Evolutionary conservation across 2,888 invertebrate species (phyloP).

Genomic region (Pasiphila rectangulata): DNA sequence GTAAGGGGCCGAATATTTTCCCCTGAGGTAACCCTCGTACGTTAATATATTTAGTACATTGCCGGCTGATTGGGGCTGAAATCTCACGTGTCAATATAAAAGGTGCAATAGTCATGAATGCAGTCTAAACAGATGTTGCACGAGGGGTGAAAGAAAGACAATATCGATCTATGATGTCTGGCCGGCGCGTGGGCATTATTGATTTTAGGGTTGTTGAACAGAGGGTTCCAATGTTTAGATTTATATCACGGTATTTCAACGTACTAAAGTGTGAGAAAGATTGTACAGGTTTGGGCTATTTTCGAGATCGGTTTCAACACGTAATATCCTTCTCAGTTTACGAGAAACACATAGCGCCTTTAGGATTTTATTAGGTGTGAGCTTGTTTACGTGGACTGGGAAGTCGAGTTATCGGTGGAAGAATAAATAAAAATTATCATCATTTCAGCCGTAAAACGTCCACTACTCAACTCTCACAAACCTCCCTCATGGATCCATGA

Average conservation of each 20-base stretch:
- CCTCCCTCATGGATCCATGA: too few relatives aligned
- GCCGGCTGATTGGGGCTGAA: slow-evolving; percentile 12
- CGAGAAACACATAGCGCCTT: background rate
- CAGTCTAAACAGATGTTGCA: slow-evolving; percentile 62
- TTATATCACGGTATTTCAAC: slow-evolving; percentile 20
- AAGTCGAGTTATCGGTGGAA: too few relatives aligned
- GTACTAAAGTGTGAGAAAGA: slow-evolving; percentile 21
- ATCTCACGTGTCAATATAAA: slow-evolving; percentile 12
- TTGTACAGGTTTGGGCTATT: slow-evolving; percentile 10
- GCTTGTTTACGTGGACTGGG: too few relatives aligned
- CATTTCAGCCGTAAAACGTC: too few relatives aligned
- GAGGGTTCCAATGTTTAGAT: slow-evolving; percentile 41
- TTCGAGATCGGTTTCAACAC: slow-evolving; percentile 17
- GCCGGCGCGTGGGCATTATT: slow-evolving; percentile 57
- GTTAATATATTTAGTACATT: slow-evolving; percentile 16
- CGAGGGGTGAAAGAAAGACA: slow-evolving; percentile 61
- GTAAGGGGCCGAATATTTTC: slow-evolving; percentile 16
- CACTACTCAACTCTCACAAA: too few relatives aligned
- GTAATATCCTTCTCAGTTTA: slow-evolving; percentile 28
- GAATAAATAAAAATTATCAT: too few relatives aligned
- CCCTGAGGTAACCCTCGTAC: slow-evolving; percentile 17
- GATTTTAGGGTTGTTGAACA: slow-evolving; percentile 45
- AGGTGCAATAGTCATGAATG: slow-evolving; percentile 11
- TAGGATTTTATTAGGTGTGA: background rate
- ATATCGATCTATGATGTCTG: slow-evolving; percentile 68